These are phyloP conservation scores for Xylophagus ater DNA, from an alignment of 2,888 invertebrate genomes.

Conservation along the genomic window DNA sequence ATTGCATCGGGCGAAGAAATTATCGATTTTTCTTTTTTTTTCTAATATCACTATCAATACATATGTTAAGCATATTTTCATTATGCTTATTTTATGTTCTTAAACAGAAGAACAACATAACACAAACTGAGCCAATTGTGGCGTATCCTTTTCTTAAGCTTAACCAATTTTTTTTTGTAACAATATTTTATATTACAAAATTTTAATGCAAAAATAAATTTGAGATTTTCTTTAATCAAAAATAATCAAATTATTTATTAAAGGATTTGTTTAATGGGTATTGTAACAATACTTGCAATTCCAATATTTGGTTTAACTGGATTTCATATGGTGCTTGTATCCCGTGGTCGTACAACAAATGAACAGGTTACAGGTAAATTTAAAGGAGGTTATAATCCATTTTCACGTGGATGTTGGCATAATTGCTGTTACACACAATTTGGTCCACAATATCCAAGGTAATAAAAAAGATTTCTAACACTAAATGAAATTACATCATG, in stretches of 20 bases:
- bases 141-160: constrained; percentile 62
- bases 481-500: constrained; percentile 5
- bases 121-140: constrained; percentile 69
- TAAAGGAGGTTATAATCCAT: constrained; percentile 97
- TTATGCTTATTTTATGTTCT: constrained; percentile 88
- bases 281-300: constrained; percentile 83
- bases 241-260: constrained; percentile 5
- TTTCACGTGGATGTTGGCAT: constrained; percentile 87
- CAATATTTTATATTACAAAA: constrained; percentile 4
- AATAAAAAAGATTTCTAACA: constrained; percentile 25
- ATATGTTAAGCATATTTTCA: constrained; percentile 95
- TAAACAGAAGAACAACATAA: constrained; percentile 68
- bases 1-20: constrained; percentile 93
- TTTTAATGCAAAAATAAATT: neutral
- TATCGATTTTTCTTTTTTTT: constrained; percentile 99
- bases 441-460: constrained; percentile 97
- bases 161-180: constrained; percentile 1
- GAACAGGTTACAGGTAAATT: constrained; percentile 99
- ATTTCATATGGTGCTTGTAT: constrained; percentile 95
- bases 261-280: constrained; percentile 83
- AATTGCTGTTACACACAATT: constrained; percentile 94
- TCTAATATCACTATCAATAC: constrained; percentile 87
- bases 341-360: constrained; percentile 94
- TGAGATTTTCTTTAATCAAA: constrained; percentile 23
- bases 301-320: constrained; percentile 96